phyloP scores from a whole-genome alignment of 1,140 invertebrate genomes.

The Caenorhabditis inopinata region DNA sequence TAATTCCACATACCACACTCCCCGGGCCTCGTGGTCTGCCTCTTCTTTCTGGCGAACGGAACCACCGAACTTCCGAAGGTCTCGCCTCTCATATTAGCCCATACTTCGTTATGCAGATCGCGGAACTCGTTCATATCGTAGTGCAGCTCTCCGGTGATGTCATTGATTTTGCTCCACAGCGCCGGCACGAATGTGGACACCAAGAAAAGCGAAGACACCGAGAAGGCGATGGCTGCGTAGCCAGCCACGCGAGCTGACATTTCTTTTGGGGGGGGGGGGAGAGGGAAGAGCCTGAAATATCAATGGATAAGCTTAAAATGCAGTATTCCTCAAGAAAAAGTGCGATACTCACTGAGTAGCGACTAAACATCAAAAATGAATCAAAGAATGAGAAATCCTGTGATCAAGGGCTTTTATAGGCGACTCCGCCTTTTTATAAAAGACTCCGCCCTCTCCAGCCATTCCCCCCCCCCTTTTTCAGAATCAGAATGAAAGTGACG shows the following conservation, averaged over 20 bases:
- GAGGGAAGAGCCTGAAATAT: too few relatives aligned
- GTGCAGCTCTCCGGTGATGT: conserved; percentile 32
- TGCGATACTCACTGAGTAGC: too few relatives aligned
- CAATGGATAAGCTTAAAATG: too few relatives aligned
- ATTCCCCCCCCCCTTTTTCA: too few relatives aligned
- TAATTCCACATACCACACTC: conserved; percentile 34
- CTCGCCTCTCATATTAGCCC: conserved; percentile 23
- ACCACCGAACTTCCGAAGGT: conserved; percentile 18
- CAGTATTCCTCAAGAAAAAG: too few relatives aligned
- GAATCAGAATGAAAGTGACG: neutral
- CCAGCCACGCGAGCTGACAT: conserved; percentile 41
- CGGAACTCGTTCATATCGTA: conserved; percentile 43
- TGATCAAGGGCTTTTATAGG: too few relatives aligned
- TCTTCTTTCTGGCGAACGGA: conserved; percentile 40
- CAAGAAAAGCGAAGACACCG: conserved; percentile 3
- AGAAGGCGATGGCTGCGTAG: conserved; percentile 42
- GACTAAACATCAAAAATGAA: neutral
- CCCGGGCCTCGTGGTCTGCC: conserved; percentile 40
- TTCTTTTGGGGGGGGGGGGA: neutral
- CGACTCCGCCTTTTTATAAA: neutral
- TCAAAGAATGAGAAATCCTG: too few relatives aligned
- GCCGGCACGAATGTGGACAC: conserved; percentile 32
- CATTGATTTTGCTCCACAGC: conserved; percentile 31
- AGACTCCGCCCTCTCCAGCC: neutral
- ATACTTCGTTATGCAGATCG: conserved; percentile 38